Evolutionary conservation across 37 sponge, comb jelly and placozoan species (phyloP).

Genomic region (Halichondria panicea): DNA sequence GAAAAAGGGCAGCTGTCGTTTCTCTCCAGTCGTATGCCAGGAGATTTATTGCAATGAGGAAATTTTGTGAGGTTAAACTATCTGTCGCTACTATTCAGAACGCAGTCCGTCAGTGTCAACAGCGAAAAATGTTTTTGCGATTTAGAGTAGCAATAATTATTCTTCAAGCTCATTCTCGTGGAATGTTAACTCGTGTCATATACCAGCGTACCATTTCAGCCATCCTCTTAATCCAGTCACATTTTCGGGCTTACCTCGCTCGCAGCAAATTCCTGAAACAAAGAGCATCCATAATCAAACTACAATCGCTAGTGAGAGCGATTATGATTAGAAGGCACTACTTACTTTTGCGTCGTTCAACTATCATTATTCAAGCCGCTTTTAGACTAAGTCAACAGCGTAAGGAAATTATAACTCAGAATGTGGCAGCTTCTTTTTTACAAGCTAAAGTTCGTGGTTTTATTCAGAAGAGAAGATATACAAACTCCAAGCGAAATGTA

Average conservation of each 20-base stretch:
- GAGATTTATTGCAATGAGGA: neutral
- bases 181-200: conserved; percentile 4
- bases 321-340: too few relatives aligned
- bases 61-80: neutral
- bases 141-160: conserved; percentile 1
- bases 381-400: too few relatives aligned
- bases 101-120: conserved; percentile 7
- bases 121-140: neutral
- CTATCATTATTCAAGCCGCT: too few relatives aligned
- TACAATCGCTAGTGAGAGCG: too few relatives aligned
- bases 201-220: conserved; percentile 36
- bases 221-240: conserved; percentile 37
- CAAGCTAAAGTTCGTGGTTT: too few relatives aligned
- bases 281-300: too few relatives aligned
- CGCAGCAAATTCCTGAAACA: neutral
- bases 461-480: too few relatives aligned
- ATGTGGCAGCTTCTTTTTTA: too few relatives aligned
- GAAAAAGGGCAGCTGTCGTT: conserved; percentile 1
- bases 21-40: conserved; percentile 15
- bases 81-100: conserved; percentile 27
- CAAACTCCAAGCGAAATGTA: too few relatives aligned
- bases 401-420: too few relatives aligned
- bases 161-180: conserved; percentile 32
- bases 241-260: conserved; percentile 14
- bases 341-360: too few relatives aligned